phyloP scores from a whole-genome alignment of 2,113 vertebrate species.

The Saguinus midas region DNA sequence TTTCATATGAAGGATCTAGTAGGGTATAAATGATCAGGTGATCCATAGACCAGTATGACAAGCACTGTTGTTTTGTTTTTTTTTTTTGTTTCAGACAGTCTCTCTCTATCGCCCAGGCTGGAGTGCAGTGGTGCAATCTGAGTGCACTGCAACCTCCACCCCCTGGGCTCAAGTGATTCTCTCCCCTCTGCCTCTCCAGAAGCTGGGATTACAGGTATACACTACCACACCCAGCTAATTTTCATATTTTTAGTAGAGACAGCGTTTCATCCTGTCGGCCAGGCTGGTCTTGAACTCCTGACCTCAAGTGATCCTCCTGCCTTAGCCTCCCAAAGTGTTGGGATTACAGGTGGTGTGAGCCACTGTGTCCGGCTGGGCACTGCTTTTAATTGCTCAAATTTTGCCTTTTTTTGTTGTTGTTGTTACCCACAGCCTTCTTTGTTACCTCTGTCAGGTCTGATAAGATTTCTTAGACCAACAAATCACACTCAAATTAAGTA shows the following conservation, averaged over 20 bases:
- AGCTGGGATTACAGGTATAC: background rate
- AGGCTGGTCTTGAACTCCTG: background rate
- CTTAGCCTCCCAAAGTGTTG: background rate
- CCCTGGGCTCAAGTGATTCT: background rate
- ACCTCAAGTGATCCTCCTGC: background rate
- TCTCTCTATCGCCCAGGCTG: background rate
- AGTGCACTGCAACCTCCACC: background rate
- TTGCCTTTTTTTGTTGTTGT: background rate
- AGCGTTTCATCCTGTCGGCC: background rate
- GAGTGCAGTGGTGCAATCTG: background rate
- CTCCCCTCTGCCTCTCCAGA: background rate
- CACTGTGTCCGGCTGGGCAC: background rate
- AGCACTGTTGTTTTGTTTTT: fast-evolving
- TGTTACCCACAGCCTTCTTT: background rate
- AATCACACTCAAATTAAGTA: background rate
- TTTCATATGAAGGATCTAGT: background rate
- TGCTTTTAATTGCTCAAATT: background rate
- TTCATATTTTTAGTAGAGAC: background rate
- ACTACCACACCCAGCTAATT: background rate
- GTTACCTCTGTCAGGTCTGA: background rate
- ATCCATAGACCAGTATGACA: background rate
- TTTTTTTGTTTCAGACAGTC: background rate
- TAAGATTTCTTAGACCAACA: background rate
- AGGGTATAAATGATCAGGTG: background rate
- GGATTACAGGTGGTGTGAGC: background rate